Percentiles rank a stretch among this genome's conserved stretches.
Conservation (phyloP, 23 tunicate genomes). For the Trididemnum nubilum region DNA sequence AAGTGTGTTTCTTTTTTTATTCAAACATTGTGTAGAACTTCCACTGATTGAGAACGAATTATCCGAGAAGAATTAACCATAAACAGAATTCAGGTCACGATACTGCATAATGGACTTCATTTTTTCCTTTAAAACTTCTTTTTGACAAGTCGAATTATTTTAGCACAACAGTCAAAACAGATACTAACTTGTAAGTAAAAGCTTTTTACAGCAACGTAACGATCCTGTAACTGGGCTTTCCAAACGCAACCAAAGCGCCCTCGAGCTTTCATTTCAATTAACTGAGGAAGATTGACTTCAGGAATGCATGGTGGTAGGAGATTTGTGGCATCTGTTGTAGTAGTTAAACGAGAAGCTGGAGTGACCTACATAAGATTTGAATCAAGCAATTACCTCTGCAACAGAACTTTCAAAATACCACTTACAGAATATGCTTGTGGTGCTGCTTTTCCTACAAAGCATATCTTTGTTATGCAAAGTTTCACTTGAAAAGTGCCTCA, state of each 20-base stretch:
- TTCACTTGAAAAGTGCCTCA: too few relatives aligned
- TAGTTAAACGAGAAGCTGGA: constrained; percentile 51
- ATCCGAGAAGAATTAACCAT: too few relatives aligned
- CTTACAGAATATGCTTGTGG: background rate
- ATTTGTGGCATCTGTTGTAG: constrained; percentile 26
- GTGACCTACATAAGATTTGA: constrained; percentile 40
- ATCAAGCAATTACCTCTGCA: background rate
- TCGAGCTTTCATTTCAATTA: constrained; percentile 84
- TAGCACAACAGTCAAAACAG: too few relatives aligned
- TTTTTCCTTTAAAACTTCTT: too few relatives aligned
- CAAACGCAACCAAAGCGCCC: constrained; percentile 96
- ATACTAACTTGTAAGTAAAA: constrained; percentile 62
- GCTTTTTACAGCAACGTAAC: constrained; percentile 78
- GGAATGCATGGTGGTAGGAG: background rate
- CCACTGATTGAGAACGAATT: too few relatives aligned
- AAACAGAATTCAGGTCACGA: too few relatives aligned
- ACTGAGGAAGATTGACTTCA: constrained; percentile 65
- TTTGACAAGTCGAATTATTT: too few relatives aligned
- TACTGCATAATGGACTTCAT: too few relatives aligned
- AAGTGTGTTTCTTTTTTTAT: too few relatives aligned
- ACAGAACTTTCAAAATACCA: background rate
- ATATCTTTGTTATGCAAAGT: too few relatives aligned
- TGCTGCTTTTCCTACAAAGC: too few relatives aligned
- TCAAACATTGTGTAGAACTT: too few relatives aligned
- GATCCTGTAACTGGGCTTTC: constrained; percentile 88